Base-by-base conservation (phyloP, 1,140 invertebrate species). In the Hycleus cichorii region DNA sequence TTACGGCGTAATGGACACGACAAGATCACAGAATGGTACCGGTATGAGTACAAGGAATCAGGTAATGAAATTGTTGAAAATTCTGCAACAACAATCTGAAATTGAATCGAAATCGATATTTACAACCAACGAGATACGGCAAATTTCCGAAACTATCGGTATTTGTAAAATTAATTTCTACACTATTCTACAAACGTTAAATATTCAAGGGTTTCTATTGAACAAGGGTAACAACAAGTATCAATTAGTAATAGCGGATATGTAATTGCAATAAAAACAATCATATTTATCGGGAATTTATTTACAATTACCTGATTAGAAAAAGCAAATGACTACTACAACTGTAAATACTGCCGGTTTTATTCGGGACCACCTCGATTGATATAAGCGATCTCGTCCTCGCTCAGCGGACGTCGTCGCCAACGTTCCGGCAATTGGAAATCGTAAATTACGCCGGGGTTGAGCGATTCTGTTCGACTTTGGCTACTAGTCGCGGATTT, bases 171-270 rank as follows among this genome's bases (percentile, higher is more conserved):
- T 77, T 8, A 76, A 80, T 63, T 81, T 89, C 71, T 74, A 77
- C 48, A 71, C 80, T 63, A 80, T 95, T 46, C 79, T 96, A 40
- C 80, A 82, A 46, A 83, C 83, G 47, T 78, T 95, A 56, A 95
- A 96, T 69, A 81, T 87, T 64, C 86, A 92, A 74, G 91, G 91
- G 27, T 87, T 87, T 77, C 77, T 97, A 49, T 77, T 96, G 58
- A 87, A 93, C 69, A 92, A 91, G 76, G 86, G 83, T 8, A 78
- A 80, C n/a, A 84, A 88, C 72, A 77, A 84, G 10, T 97, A 93
- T 69, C 81, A 88, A 73, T 78, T 89, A 62, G 74, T 71, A 26
- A 62, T 49, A 39, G 49, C 49, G 27, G 60, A 64, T 49, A 61
- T 47, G 11, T 59, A 47, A 39, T 47, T 53, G 42, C 45, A 40